phyloP scores from a whole-genome alignment of 1,140 invertebrate species.

The Pogonus chalceus region DNA sequence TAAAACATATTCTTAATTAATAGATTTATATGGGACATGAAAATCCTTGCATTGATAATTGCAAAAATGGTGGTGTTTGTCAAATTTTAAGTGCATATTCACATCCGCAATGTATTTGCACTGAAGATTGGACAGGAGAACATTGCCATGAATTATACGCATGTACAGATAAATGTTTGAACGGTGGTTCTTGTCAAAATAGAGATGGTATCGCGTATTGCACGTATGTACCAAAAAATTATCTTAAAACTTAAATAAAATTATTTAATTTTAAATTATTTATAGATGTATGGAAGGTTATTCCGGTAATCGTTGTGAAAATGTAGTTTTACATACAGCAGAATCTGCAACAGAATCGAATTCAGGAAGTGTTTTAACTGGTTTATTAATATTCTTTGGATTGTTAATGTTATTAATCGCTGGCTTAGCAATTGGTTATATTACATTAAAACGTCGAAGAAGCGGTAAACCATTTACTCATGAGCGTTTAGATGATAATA shows the following conservation, averaged over 20 bases:
- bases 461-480: slow-evolving; percentile 62
- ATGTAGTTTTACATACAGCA: slow-evolving; percentile 5
- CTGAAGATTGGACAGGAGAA: slow-evolving; percentile 45
- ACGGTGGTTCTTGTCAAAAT: slow-evolving; percentile 44
- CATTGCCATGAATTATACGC: slow-evolving; percentile 40
- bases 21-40: slow-evolving; percentile 42
- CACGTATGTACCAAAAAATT: slow-evolving; percentile 30
- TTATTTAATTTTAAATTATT: background rate
- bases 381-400: slow-evolving; percentile 9
- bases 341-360: slow-evolving; percentile 17
- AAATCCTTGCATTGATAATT: slow-evolving; percentile 48
- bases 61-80: slow-evolving; percentile 48
- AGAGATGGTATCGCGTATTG: slow-evolving; percentile 37
- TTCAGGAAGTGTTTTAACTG: slow-evolving; percentile 12
- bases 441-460: slow-evolving; percentile 31
- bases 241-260: background rate
- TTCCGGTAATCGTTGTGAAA: slow-evolving; percentile 9
- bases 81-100: slow-evolving; percentile 27
- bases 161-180: slow-evolving; percentile 47
- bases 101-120: slow-evolving; percentile 45
- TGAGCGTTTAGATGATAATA: slow-evolving; percentile 65
- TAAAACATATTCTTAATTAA: too few species aligned
- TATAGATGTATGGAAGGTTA: slow-evolving; percentile 20
- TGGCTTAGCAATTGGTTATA: slow-evolving; percentile 12
- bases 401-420: slow-evolving; percentile 12